A percentile compares a stretch with the other conserved stretches of the same genome.
These are phyloP conservation scores for Eilema sororculum DNA, from an alignment of 2,888 invertebrate genomes.

Conservation along the genomic window DNA sequence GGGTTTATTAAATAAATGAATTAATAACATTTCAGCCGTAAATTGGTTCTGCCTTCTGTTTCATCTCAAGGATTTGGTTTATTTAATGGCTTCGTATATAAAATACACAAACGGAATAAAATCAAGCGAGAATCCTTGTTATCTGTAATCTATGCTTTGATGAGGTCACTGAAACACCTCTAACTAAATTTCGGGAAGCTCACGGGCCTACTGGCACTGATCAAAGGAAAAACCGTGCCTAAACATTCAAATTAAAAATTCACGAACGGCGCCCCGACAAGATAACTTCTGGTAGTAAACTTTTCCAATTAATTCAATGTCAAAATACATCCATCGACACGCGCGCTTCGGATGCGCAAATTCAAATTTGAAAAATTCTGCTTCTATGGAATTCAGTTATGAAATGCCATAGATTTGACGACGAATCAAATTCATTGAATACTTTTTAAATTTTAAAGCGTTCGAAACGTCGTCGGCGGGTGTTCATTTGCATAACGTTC, in stretches of 20 bases:
- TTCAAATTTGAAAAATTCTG: slow-evolving; percentile 46
- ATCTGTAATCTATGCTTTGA: neutral
- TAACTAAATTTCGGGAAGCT: neutral
- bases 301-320: slow-evolving; percentile 65
- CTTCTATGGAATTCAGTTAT: slow-evolving; percentile 51
- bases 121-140: neutral
- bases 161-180: slow-evolving; percentile 1
- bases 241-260: slow-evolving; percentile 53
- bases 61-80: neutral
- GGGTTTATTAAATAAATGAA: neutral
- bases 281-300: slow-evolving; percentile 54
- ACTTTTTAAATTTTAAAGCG: slow-evolving; percentile 58
- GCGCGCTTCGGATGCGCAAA: slow-evolving; percentile 33
- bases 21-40: neutral
- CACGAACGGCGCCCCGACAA: slow-evolving; percentile 39
- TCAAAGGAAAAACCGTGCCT: slow-evolving; percentile 41
- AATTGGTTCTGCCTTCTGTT: neutral
- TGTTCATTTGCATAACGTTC: slow-evolving; percentile 45
- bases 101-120: neutral
- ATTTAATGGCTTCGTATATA: neutral
- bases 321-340: slow-evolving; percentile 58
- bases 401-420: slow-evolving; percentile 48
- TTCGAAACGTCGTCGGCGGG: slow-evolving; percentile 43
- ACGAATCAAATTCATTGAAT: slow-evolving; percentile 55
- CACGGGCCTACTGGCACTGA: slow-evolving; percentile 29